Evolutionary conservation across 2,113 vertebrate species (phyloP).

Genomic region (Micromys minutus): DNA sequence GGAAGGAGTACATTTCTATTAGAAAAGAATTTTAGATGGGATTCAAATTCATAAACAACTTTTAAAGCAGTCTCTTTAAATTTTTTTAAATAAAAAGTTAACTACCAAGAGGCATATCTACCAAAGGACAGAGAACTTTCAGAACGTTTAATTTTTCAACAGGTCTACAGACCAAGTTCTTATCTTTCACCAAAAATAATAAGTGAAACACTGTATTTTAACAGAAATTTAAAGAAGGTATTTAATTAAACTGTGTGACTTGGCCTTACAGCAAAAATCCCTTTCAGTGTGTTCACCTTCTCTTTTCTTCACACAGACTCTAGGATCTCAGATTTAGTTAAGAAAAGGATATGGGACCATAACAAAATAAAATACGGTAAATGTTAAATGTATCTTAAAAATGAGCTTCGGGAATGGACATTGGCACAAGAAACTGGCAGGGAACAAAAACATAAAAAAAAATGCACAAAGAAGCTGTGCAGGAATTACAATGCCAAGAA

Average conservation of each 20-base stretch:
- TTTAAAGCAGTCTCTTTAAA: neutral
- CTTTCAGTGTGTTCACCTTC: neutral
- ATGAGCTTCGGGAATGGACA: neutral
- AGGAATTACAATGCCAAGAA: neutral
- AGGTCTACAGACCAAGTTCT: neutral
- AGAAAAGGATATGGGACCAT: neutral
- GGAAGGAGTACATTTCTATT: neutral
- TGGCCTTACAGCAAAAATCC: neutral
- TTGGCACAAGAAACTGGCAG: neutral
- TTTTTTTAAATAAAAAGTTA: neutral
- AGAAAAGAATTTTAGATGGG: neutral
- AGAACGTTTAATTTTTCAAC: neutral
- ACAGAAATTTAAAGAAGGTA: neutral
- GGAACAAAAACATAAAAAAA: slow-evolving; percentile 19
- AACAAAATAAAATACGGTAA: neutral
- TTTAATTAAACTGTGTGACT: neutral
- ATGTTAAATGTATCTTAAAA: neutral
- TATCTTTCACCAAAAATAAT: slow-evolving; percentile 15
- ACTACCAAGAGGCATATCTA: slow-evolving; percentile 31
- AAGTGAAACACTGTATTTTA: neutral
- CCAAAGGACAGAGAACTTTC: neutral
- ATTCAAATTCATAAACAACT: neutral
- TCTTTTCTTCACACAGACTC: neutral
- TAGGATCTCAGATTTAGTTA: neutral
- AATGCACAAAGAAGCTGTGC: neutral